Percentiles rank a stretch among this genome's conserved stretches.
Conservation (phyloP, 2,113 vertebrate genomes). For the Muntiacus reevesi region DNA sequence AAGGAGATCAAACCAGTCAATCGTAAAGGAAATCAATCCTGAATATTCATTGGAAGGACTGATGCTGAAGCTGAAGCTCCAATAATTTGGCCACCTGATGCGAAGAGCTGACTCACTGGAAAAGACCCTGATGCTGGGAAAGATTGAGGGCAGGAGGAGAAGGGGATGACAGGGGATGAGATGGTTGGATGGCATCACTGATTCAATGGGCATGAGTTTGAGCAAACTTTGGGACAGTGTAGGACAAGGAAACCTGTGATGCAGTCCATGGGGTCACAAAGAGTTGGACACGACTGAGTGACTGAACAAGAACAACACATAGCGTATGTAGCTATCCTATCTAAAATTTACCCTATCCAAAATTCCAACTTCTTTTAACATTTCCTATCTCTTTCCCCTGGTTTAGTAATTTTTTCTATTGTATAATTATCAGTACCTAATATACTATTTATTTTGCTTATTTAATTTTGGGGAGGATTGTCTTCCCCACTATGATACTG, state of each 20-base stretch:
- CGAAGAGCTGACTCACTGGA: neutral
- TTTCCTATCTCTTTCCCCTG: neutral
- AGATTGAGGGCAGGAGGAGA: neutral
- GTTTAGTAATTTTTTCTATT: conserved; percentile 4
- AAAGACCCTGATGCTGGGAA: neutral
- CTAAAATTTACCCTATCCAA: neutral
- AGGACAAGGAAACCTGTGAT: neutral
- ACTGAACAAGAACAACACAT: neutral
- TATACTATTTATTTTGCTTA: neutral
- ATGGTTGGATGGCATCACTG: neutral
- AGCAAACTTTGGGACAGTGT: neutral
- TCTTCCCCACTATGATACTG: neutral
- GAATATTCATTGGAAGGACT: neutral
- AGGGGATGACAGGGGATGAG: neutral
- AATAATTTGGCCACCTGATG: neutral
- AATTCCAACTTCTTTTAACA: neutral
- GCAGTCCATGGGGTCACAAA: neutral
- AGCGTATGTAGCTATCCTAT: neutral
- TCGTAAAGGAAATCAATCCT: neutral
- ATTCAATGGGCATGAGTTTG: neutral
- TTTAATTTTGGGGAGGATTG: neutral
- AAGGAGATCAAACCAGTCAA: neutral
- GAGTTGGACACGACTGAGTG: neutral
- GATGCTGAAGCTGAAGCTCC: neutral
- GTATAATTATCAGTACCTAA: neutral